Base-by-base conservation (phyloP, 2,797 vertebrate species). In the Nyctalus aviator region DNA sequence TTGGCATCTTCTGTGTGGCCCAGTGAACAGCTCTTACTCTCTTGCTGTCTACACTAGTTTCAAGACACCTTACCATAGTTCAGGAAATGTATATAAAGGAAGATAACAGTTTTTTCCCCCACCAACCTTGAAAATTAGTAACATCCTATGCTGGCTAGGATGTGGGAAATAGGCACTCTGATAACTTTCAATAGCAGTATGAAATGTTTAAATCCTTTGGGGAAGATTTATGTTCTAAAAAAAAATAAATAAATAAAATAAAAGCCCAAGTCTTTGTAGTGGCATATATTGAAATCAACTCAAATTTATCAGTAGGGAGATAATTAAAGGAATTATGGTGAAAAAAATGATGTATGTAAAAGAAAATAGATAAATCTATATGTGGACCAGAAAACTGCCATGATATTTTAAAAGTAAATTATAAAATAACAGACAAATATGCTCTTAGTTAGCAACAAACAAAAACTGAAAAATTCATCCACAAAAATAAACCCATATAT, bases 341-440 rank as follows among this genome's bases (percentile, higher is more conserved):
- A 20, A 90, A 92, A 50, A 78, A 78, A 92, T 66, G 3, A 57
- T 44, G 1, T 76, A 35, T 18, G 27, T 84, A 14, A 27, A 37
- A 53, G 32, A 62, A 90, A 83, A 27, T 48, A 66, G 20, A 59
- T 35, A 55, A 64, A 76, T 48, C 10, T 25, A 46, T 79, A 9
- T 72, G 62, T 73, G 44, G 23, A 46, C 79, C 57, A 35, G 8
- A 87, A 90, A 89, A 85, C 8, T 57, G 0, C 9, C 11, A 17
- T 78, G 53, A 66, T 68, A 20, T 69, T 90, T 93, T 89, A 73
- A 76, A 91, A 27, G 89, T 92, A 83, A 85, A 81, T 66, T 76
- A 20, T 55, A 13, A 90, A 50, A 71, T 79, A 90, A 91, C 46
- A 77, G 20, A 30, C 6, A 73, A 86, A 87, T 50, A 68, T 73